Conservation (phyloP, 2,113 vertebrate genomes). For the Dolichallabes microphthalmus region DNA sequence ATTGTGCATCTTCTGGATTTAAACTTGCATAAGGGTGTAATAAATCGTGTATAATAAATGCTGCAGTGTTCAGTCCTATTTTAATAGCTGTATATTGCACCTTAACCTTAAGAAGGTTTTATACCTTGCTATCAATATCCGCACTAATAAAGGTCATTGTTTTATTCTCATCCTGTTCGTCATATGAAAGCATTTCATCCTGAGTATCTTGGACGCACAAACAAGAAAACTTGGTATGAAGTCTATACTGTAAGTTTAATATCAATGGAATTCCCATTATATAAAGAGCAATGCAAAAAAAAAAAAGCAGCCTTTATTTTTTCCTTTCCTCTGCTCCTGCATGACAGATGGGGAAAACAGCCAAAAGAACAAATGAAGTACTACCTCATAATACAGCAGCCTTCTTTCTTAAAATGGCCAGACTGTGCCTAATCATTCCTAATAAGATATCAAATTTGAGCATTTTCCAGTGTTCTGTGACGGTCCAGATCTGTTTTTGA, state of each 20-base stretch:
- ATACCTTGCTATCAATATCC: slow-evolving; percentile 44
- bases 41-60: slow-evolving; percentile 49
- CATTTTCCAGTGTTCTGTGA: not conserved
- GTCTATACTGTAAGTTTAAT: too few relatives aligned
- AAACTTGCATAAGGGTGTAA: not conserved
- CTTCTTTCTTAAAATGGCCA: not conserved
- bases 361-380: too few relatives aligned
- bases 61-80: slow-evolving; percentile 56
- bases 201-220: not conserved
- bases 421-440: not conserved
- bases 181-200: not conserved
- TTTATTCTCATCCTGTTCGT: not conserved
- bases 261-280: not conserved
- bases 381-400: not conserved
- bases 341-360: not conserved
- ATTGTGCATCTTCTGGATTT: not conserved
- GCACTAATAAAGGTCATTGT: not conserved
- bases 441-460: not conserved
- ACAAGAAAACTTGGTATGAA: too few relatives aligned
- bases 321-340: not conserved
- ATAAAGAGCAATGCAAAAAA: not conserved
- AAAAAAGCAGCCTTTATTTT: not conserved
- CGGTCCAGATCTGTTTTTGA: not conserved
- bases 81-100: slow-evolving; percentile 56
- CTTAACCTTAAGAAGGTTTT: slow-evolving; percentile 40